Conservation (phyloP, 2,888 invertebrate genomes). For the Drosophila lutescens region DNA sequence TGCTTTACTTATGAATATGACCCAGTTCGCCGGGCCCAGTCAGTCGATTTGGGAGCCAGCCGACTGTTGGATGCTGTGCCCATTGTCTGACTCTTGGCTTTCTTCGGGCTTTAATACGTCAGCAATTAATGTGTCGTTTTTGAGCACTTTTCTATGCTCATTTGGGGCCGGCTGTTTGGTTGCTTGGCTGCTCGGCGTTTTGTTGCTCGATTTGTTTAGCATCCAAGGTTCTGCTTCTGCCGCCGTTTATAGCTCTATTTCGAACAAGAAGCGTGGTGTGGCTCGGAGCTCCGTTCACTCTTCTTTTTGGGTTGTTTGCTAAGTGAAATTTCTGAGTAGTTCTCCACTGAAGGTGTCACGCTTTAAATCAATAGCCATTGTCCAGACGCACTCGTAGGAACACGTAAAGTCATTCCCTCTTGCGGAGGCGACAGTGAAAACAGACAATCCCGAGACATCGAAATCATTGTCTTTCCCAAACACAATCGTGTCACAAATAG, state of each 20-base stretch:
- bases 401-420: conserved; percentile 45
- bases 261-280: conserved; percentile 21
- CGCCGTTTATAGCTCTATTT: conserved; percentile 46
- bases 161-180: conserved; percentile 59
- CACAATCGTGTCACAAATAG: conserved; percentile 33
- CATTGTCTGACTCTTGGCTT: conserved; percentile 51
- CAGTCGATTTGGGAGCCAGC: conserved; percentile 50
- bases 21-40: conserved; percentile 60
- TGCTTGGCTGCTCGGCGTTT: conserved; percentile 13
- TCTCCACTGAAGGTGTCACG: conserved; percentile 63
- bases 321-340: conserved; percentile 66
- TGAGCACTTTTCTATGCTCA: conserved; percentile 61
- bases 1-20: conserved; percentile 77
- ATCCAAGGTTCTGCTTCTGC: conserved; percentile 55
- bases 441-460: conserved; percentile 7
- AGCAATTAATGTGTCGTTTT: conserved; percentile 72
- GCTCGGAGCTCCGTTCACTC: conserved; percentile 28
- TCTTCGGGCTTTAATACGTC: conserved; percentile 61
- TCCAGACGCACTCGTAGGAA: conserved; percentile 42
- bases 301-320: conserved; percentile 40
- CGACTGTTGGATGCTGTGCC: conserved; percentile 28
- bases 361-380: conserved; percentile 60
- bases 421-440: conserved; percentile 22
- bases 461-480: conserved; percentile 25
- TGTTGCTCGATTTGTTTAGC: conserved; percentile 67